A percentile compares a stretch with the other conserved stretches of the same genome.
Conservation (phyloP, 37 sponge, comb jelly and placozoan species). For the Dysidea cf. avara region DNA sequence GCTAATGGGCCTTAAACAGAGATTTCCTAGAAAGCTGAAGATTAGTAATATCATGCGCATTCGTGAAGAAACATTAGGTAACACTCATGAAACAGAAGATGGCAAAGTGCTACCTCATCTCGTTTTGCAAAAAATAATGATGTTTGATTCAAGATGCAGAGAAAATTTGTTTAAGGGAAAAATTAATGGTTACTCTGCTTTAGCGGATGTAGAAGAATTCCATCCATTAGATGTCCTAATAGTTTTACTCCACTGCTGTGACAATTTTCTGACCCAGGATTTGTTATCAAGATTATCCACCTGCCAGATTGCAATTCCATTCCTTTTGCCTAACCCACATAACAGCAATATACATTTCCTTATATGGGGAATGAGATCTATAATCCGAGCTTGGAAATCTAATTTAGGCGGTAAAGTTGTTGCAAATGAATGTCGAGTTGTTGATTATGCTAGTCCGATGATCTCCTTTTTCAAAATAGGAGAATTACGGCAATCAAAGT, state of each 20-base stretch:
- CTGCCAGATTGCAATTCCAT: slow-evolving; percentile 34
- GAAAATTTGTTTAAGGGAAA: neutral
- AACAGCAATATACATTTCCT: neutral
- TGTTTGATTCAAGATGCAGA: slow-evolving; percentile 8
- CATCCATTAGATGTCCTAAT: slow-evolving; percentile 38
- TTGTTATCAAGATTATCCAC: slow-evolving; percentile 17
- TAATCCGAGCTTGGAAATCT: slow-evolving; percentile 35
- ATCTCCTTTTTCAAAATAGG: slow-evolving; percentile 34
- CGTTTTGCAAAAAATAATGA: slow-evolving; percentile 27
- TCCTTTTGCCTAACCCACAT: slow-evolving; percentile 29
- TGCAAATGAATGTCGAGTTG: slow-evolving; percentile 10
- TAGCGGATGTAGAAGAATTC: neutral
- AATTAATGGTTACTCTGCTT: too few species aligned
- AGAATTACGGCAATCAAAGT: slow-evolving; percentile 22
- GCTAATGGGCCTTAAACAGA: too few species aligned
- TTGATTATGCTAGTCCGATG: slow-evolving; percentile 23
- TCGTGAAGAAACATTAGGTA: too few species aligned
- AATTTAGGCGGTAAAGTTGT: too few species aligned
- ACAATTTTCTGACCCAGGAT: slow-evolving; percentile 32
- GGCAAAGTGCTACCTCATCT: neutral
- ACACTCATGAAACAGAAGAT: too few species aligned
- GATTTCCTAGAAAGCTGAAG: too few species aligned
- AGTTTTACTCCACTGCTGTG: slow-evolving; percentile 21
- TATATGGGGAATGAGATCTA: slow-evolving; percentile 24
- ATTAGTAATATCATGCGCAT: too few species aligned